These are phyloP conservation scores for Celastrina argiolus DNA, from an alignment of 2,888 invertebrate genomes.

Conservation along the genomic window DNA sequence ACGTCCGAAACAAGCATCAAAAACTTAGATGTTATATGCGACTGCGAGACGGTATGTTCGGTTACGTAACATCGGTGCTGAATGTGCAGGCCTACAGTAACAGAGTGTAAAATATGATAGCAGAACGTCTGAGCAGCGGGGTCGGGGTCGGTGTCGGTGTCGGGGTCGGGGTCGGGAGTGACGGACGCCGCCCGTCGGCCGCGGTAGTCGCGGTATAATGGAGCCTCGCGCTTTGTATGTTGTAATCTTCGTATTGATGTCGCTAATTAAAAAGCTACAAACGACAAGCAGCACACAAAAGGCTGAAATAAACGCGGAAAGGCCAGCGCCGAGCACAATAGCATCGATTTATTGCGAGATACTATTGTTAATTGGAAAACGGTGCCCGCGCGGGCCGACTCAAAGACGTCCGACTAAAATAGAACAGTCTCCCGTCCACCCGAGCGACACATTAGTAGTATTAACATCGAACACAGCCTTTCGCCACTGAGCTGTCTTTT, in stretches of 20 bases:
- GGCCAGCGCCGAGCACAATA: not conserved
- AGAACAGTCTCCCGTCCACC: not conserved
- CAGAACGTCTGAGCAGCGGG: not conserved
- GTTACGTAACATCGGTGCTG: not conserved
- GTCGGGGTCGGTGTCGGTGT: too few species aligned
- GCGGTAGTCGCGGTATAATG: not conserved
- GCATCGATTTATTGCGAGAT: conserved; percentile 5
- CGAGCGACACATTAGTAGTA: not conserved
- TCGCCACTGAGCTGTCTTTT: not conserved
- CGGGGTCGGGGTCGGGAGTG: not conserved
- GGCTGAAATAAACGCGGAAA: not conserved
- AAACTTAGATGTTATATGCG: not conserved
- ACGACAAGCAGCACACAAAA: conserved; percentile 10
- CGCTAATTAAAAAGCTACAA: conserved; percentile 14
- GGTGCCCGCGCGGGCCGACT: not conserved
- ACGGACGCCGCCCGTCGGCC: not conserved
- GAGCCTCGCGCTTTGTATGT: not conserved
- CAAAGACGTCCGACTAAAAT: not conserved
- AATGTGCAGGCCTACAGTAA: not conserved
- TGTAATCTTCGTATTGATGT: conserved; percentile 1
- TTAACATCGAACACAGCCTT: not conserved
- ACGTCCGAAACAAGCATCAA: not conserved
- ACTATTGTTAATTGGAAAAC: not conserved
- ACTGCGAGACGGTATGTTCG: not conserved
- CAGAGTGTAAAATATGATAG: not conserved